Evolutionary conservation across 2,113 vertebrate genomes (phyloP).

Genomic region (Rhinolophus ferrumequinum): DNA sequence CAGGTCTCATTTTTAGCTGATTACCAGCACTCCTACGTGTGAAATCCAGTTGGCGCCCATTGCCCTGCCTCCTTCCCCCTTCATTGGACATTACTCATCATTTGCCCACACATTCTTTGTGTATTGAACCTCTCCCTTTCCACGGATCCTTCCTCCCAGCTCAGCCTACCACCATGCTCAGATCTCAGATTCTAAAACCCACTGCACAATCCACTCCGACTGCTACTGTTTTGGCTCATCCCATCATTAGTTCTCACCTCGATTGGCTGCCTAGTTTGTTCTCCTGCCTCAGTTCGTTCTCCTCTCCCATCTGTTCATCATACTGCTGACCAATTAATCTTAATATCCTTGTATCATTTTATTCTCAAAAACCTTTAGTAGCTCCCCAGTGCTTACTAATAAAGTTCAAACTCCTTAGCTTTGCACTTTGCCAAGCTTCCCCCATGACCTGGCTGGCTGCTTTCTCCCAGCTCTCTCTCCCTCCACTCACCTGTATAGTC

Average conservation of each 20-base stretch:
- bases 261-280: not conserved
- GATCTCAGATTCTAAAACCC: not conserved
- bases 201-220: fast-evolving
- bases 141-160: not conserved
- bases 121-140: not conserved
- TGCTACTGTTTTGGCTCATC: not conserved
- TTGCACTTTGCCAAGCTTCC: not conserved
- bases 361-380: not conserved
- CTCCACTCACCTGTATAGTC: not conserved
- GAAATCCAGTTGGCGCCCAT: not conserved
- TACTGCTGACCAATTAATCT: not conserved
- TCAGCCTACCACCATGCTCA: not conserved
- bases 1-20: not conserved
- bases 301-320: not conserved
- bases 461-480: not conserved
- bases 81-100: too few relatives aligned
- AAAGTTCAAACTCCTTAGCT: constrained; percentile 30
- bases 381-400: constrained; percentile 21
- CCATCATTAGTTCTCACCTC: not conserved
- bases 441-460: not conserved
- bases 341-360: not conserved
- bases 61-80: not conserved
- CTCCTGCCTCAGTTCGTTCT: not conserved
- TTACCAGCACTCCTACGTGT: not conserved
- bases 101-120: not conserved